Conservation (phyloP, 2,888 invertebrate genomes). For the Strigamia transsilvanica region DNA sequence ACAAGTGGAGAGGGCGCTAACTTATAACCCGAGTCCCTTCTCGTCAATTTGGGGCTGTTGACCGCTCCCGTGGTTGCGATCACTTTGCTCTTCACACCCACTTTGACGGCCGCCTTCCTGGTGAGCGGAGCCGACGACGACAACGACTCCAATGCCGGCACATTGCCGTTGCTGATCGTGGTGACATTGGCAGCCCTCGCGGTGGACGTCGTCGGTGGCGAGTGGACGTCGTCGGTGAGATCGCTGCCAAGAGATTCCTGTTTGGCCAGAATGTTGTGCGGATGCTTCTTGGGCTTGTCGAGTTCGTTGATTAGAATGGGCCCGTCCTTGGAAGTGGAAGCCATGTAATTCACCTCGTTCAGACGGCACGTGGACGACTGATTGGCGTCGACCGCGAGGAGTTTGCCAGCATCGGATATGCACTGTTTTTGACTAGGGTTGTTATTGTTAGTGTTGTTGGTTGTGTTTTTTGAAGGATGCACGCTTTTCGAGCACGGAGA, state of each 20-base stretch:
- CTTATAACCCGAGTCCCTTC: neutral
- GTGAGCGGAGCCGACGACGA: neutral
- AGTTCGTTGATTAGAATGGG: conserved; percentile 27
- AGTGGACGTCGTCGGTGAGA: neutral
- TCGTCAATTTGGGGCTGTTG: conserved; percentile 36
- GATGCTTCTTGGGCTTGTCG: conserved; percentile 18
- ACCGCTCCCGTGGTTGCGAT: neutral
- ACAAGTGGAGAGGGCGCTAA: conserved; percentile 34
- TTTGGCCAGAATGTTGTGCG: conserved; percentile 8
- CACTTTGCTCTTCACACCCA: conserved; percentile 50
- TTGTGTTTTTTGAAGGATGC: neutral
- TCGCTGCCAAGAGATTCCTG: neutral
- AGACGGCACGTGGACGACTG: neutral
- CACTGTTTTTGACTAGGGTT: neutral
- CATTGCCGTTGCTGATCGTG: conserved; percentile 20
- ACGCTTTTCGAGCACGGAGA: neutral
- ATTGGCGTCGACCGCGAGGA: neutral
- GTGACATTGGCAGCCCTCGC: neutral
- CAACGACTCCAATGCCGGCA: neutral
- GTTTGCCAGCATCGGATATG: neutral
- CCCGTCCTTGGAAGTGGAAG: conserved; percentile 51
- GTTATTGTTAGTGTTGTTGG: neutral
- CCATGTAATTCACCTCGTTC: conserved; percentile 51
- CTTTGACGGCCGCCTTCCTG: conserved; percentile 31
- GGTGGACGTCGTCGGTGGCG: neutral